Percentiles rank a stretch among this genome's conserved stretches.
phyloP scores from a whole-genome alignment of 2,797 vertebrate genomes.

The Zalophus californianus region DNA sequence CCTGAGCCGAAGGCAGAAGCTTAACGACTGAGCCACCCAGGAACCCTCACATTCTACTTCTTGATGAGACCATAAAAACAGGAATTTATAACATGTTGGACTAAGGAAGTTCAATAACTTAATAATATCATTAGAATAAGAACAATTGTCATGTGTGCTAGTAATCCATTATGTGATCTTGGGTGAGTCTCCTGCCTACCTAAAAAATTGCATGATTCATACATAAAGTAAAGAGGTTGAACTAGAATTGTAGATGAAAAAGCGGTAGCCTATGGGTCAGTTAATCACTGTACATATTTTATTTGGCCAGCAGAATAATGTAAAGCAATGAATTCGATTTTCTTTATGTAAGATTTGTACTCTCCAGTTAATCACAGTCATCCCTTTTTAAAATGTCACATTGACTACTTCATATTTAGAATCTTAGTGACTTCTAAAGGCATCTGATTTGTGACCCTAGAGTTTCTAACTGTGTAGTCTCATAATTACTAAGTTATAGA shows the following conservation, averaged over 20 bases:
- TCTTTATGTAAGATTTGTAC: neutral
- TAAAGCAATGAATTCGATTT: neutral
- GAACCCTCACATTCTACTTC: neutral
- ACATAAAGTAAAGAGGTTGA: neutral
- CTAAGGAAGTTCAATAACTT: neutral
- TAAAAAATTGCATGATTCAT: neutral
- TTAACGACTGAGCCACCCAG: too few species aligned
- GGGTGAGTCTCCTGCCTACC: neutral
- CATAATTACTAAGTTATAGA: neutral
- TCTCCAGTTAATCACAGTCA: neutral
- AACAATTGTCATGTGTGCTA: neutral
- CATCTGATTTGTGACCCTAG: neutral
- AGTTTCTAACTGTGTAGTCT: neutral
- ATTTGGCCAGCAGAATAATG: neutral
- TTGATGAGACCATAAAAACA: neutral
- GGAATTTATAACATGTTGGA: neutral
- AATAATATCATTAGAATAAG: neutral
- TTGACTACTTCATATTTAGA: neutral
- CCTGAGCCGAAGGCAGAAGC: too few species aligned
- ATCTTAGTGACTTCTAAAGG: neutral
- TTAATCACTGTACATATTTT: neutral
- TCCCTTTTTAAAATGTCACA: neutral
- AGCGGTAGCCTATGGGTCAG: neutral
- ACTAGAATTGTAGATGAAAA: neutral
- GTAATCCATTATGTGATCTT: neutral